phyloP scores from a whole-genome alignment of 2,888 invertebrate genomes.

The Petrophora chlorosata region DNA sequence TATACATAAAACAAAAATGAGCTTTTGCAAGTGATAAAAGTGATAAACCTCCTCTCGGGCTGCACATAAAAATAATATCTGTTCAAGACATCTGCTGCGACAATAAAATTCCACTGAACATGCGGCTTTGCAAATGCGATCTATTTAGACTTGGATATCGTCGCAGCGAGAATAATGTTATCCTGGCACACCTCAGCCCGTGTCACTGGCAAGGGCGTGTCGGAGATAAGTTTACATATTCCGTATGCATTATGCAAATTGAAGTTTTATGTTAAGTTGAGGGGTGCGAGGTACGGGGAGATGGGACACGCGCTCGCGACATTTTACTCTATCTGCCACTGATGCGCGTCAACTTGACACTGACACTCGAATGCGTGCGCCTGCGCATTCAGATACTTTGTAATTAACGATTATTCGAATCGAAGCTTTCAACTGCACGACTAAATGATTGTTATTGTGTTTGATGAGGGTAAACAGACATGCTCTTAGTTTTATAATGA shows the following conservation, averaged over 20 bases:
- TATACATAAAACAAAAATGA: conserved; percentile 29
- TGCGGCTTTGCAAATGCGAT: conserved; percentile 71
- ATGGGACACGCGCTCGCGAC: conserved; percentile 48
- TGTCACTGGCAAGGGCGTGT: conserved; percentile 80
- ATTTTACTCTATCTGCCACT: conserved; percentile 55
- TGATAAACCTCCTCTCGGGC: conserved; percentile 27
- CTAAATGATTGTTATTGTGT: conserved; percentile 5
- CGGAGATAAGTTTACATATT: conserved; percentile 81
- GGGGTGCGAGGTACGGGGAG: conserved; percentile 36
- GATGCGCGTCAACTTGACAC: conserved; percentile 52
- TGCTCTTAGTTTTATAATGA: background rate
- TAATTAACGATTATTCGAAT: conserved; percentile 35
- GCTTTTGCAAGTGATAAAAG: conserved; percentile 28
- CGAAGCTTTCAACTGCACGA: conserved; percentile 4
- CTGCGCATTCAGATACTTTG: conserved; percentile 39
- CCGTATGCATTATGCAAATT: conserved; percentile 82
- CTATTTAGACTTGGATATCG: conserved; percentile 78
- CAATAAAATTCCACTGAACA: conserved; percentile 61
- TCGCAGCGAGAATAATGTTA: conserved; percentile 77
- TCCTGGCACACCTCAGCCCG: conserved; percentile 76
- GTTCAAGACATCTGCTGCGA: conserved; percentile 43
- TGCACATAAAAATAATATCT: conserved; percentile 46
- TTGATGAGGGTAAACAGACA: background rate
- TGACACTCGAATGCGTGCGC: conserved; percentile 41
- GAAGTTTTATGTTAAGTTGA: conserved; percentile 79